These are phyloP conservation scores for Dicaeum eximium DNA, from an alignment of 2,113 vertebrate species.

Conservation along the genomic window DNA sequence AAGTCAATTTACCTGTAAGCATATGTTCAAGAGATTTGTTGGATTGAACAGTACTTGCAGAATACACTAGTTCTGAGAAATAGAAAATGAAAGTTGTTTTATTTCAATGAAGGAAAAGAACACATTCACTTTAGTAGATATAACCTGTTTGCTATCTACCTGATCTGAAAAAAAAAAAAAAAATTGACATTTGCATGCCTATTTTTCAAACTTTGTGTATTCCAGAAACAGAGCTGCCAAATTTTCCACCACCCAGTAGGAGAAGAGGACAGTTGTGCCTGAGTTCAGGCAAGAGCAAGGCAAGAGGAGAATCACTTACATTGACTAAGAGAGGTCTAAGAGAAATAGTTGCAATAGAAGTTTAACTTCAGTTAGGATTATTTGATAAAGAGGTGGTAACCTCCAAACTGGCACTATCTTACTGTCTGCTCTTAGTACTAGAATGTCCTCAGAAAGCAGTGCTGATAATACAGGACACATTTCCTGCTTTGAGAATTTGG, in stretches of 20 bases:
- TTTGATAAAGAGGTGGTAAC: neutral
- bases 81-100: neutral
- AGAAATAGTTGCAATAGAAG: neutral
- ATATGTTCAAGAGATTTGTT: neutral
- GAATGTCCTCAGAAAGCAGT: neutral
- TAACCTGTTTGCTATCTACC: neutral
- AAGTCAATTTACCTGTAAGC: neutral
- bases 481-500: neutral
- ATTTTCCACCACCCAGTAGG: neutral
- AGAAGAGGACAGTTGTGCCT: neutral
- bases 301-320: neutral
- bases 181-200: neutral
- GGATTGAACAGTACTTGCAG: neutral
- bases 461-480: neutral
- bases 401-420: neutral
- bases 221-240: neutral
- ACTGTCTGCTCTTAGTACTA: neutral
- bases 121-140: neutral
- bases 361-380: neutral
- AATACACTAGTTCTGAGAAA: neutral
- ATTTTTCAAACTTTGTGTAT: neutral
- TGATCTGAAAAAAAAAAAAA: neutral
- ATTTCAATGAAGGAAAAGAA: neutral
- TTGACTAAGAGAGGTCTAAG: neutral
- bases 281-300: neutral